Base-by-base conservation (phyloP, 1,140 invertebrate species). In the Drosophila jambulina region DNA sequence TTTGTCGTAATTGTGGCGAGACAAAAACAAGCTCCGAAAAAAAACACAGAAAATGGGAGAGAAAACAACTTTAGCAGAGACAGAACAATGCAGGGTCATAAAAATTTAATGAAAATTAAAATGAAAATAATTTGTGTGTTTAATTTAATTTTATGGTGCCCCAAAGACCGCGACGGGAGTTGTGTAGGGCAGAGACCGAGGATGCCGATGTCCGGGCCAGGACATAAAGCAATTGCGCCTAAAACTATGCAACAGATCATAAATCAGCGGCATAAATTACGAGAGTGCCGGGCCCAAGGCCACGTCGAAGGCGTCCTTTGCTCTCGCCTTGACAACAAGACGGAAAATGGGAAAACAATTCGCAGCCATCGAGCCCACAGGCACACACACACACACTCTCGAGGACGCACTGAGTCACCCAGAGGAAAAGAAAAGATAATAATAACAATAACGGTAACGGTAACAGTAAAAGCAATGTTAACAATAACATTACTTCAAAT, bases 51-150 rank as follows among this genome's bases (percentile, higher is more conserved):
- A 53, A 79, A 53, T 59, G 25, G 49, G 19, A 57, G 32, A 36
- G 60, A 49, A 65, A 76, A 69, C 36, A 68, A 60, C 53, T 71
- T 59, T 43, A 46, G 74, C 42, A 43, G 56, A n/a, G 29, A n/a
- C 69, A 62, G 46, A 78, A 86, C 75, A 83, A 75, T 82, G 71
- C 49, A 43, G 56, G 70, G 59, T 68, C 80, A 88, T 87, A 77
- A 87, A 87, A 88, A 88, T 88, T 88, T 90, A 90, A 88, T 88
- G 84, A 88, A 88, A 88, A 88, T 88, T 90, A 88, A 88, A 88
- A 88, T 84, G 84, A 90, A 84, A 80, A 88, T 88, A 90, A 90
- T 88, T 88, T 88, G 85, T 88, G 85, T 78, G 78, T 71, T 88
- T 90, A 88, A 88, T 88, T 88, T 90, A 84, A 88, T 88, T 90